Percentiles rank a stretch among this genome's conserved stretches.
These are phyloP conservation scores for Pseudonaja textilis DNA, from an alignment of 2,113 vertebrate genomes.

Conservation along the genomic window DNA sequence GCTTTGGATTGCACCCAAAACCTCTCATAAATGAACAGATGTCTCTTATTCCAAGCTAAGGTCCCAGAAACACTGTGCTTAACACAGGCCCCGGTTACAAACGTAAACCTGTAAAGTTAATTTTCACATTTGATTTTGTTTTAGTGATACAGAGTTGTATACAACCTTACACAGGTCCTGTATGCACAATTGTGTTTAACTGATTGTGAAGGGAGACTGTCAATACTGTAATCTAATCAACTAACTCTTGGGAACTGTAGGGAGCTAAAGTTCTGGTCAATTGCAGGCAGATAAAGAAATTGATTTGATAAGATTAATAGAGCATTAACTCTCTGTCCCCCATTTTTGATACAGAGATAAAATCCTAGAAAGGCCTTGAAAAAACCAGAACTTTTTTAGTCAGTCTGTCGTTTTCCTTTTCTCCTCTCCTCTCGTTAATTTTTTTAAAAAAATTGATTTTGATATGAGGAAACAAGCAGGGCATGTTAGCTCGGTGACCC, in stretches of 20 bases:
- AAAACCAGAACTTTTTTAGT: not conserved
- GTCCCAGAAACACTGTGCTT: not conserved
- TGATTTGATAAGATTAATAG: not conserved
- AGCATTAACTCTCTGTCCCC: not conserved
- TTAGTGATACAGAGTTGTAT: constrained; percentile 68
- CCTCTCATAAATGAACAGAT: not conserved
- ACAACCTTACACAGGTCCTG: constrained; percentile 56
- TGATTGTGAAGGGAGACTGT: not conserved
- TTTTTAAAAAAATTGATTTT: not conserved
- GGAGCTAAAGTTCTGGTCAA: not conserved
- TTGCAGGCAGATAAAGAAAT: not conserved
- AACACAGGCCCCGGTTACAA: not conserved
- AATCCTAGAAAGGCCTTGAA: not conserved
- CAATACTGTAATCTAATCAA: not conserved
- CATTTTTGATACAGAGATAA: not conserved
- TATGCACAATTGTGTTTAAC: not conserved
- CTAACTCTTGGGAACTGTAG: not conserved
- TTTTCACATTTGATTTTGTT: constrained; percentile 75
- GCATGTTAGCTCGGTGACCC: not conserved
- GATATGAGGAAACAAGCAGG: not conserved
- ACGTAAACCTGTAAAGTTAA: constrained; percentile 46
- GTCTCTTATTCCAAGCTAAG: not conserved
- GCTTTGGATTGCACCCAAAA: not conserved
- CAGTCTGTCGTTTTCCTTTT: not conserved
- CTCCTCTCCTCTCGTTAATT: not conserved